Conservation (phyloP, 2,888 invertebrate species). For the Phasia obesa region DNA sequence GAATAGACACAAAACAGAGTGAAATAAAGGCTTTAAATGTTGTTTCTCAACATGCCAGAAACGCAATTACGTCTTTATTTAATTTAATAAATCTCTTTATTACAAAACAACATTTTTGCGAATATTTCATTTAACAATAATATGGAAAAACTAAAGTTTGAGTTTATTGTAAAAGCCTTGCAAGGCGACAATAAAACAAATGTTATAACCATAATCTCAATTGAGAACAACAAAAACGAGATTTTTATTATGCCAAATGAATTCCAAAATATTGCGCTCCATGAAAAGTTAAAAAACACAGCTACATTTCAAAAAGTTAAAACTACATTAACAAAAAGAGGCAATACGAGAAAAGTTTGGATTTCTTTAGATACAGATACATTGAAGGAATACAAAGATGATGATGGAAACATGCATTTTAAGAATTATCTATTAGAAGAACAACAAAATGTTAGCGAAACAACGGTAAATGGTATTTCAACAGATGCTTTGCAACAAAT, state of each 20-base stretch:
- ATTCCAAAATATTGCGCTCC: constrained; percentile 18
- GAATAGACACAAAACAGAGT: not conserved
- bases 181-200: constrained; percentile 46
- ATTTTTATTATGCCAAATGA: constrained; percentile 38
- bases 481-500: constrained; percentile 26
- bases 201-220: constrained; percentile 52
- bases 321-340: constrained; percentile 52
- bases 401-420: constrained; percentile 33
- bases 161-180: constrained; percentile 39
- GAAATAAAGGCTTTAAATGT: constrained; percentile 17
- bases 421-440: constrained; percentile 41
- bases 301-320: constrained; percentile 50
- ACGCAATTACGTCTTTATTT: not conserved
- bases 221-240: constrained; percentile 36
- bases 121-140: constrained; percentile 24
- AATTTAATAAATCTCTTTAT: not conserved
- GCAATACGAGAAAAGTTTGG: constrained; percentile 42
- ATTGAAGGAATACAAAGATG: constrained; percentile 37
- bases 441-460: constrained; percentile 1
- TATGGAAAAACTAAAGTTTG: constrained; percentile 50
- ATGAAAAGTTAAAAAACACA: constrained; percentile 34
- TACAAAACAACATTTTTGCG: constrained; percentile 39
- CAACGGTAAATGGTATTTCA: constrained; percentile 35
- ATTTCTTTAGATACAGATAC: constrained; percentile 42
- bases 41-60: constrained; percentile 7